A percentile compares a stretch with the other conserved stretches of the same genome.
These are phyloP conservation scores for Venusia cambrica DNA, from an alignment of 2,888 invertebrate genomes.

Conservation along the genomic window DNA sequence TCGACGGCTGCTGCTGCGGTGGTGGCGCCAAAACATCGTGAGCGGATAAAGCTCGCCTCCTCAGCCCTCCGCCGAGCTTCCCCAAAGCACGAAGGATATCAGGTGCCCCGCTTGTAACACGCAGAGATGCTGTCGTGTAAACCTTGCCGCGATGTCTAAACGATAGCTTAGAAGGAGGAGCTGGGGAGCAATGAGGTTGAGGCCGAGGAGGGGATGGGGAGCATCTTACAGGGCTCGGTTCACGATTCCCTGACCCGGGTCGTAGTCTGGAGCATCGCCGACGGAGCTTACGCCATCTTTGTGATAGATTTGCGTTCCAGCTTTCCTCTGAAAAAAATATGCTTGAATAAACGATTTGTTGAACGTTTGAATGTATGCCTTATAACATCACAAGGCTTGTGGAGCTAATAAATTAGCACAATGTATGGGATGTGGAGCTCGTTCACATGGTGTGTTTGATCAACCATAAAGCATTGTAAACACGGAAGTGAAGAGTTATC, in stretches of 20 bases:
- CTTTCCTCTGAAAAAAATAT: conserved; percentile 82
- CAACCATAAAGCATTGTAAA: conserved; percentile 19
- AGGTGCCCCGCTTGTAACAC: conserved; percentile 82
- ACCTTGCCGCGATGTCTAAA: conserved; percentile 75
- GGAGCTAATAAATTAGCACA: conserved; percentile 16
- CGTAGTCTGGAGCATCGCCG: conserved; percentile 85
- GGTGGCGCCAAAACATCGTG: conserved; percentile 85
- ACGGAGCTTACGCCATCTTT: conserved; percentile 87
- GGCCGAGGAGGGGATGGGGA: conserved; percentile 79
- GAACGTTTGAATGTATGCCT: conserved; percentile 1
- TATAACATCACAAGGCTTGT: conserved; percentile 15
- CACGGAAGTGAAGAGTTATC: conserved; percentile 23
- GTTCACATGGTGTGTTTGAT: conserved; percentile 18
- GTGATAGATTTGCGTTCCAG: conserved; percentile 88
- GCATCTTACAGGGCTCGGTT: conserved; percentile 78
- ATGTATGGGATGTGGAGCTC: conserved; percentile 19
- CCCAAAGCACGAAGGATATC: conserved; percentile 85
- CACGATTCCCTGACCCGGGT: conserved; percentile 81
- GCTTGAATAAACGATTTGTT: too few species aligned
- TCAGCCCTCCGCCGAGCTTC: conserved; percentile 85
- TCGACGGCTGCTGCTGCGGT: conserved; percentile 79
- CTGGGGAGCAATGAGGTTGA: conserved; percentile 72
- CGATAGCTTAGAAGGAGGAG: conserved; percentile 70
- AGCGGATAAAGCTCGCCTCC: conserved; percentile 85
- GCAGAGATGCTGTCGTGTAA: conserved; percentile 72